Conservation (phyloP, 2,113 vertebrate species). For the Spea multiplicata region DNA sequence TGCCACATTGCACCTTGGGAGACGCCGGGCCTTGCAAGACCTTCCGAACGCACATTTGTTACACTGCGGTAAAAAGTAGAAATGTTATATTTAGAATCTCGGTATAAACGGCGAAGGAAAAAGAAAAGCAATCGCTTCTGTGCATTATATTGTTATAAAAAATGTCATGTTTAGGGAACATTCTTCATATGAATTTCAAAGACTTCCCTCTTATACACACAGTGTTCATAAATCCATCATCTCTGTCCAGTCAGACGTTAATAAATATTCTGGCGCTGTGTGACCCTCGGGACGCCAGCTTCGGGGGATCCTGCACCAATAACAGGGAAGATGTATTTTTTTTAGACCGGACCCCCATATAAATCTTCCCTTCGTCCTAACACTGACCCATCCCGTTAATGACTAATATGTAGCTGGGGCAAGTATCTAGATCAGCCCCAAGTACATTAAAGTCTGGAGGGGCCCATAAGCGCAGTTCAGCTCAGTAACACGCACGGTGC, state of each 20-base stretch:
- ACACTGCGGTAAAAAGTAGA: not conserved
- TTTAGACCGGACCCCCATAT: too few species aligned
- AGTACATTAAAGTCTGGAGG: too few species aligned
- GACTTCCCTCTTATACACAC: too few species aligned
- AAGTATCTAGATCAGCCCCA: too few species aligned
- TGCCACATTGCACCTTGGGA: not conserved
- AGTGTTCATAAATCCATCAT: not conserved
- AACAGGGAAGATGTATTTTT: too few species aligned
- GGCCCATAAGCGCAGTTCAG: too few species aligned
- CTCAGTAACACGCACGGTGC: too few species aligned
- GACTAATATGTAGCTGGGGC: too few species aligned
- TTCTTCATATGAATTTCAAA: too few species aligned
- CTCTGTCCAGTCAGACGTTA: not conserved
- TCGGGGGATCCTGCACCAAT: not conserved
- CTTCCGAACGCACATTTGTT: constrained; percentile 25
- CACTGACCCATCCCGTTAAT: too few species aligned
- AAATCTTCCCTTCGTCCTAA: too few species aligned
- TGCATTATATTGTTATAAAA: not conserved
- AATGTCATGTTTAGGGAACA: too few species aligned
- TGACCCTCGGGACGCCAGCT: not conserved
- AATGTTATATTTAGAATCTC: constrained; percentile 12
- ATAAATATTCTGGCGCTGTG: constrained; percentile 17
- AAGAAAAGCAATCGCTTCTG: constrained; percentile 4
- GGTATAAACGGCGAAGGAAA: not conserved
- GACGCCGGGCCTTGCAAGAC: not conserved